A percentile compares a stretch with the other conserved stretches of the same genome.
These are phyloP conservation scores for Heliothis peltigera DNA, from an alignment of 2,888 invertebrate genomes.

Conservation along the genomic window DNA sequence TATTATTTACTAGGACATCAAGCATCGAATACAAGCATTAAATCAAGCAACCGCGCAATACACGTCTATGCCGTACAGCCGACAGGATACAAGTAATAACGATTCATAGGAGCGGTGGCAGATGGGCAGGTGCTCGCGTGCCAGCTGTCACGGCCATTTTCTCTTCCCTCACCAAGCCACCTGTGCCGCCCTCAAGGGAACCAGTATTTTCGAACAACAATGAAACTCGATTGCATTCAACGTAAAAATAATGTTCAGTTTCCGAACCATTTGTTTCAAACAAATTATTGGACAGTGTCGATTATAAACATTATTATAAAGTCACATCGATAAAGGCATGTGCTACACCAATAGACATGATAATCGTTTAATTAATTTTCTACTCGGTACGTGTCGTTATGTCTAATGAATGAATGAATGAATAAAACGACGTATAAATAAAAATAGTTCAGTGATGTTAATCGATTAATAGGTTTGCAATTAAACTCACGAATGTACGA, in stretches of 20 bases:
- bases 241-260: background rate
- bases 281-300: no score
- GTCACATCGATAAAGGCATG: background rate
- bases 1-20: background rate
- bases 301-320: background rate
- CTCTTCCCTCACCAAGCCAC: conserved; percentile 62
- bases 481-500: conserved; percentile 47
- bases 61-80: conserved; percentile 20
- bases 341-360: conserved; percentile 12
- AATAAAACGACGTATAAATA: conserved; percentile 24
- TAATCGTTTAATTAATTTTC: conserved; percentile 30
- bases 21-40: background rate
- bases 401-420: conserved; percentile 17
- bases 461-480: conserved; percentile 23
- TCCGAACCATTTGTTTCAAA: background rate
- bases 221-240: conserved; percentile 17
- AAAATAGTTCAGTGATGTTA: conserved; percentile 12
- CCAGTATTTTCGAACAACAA: conserved; percentile 33
- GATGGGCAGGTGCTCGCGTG: conserved; percentile 80
- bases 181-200: conserved; percentile 52
- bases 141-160: conserved; percentile 74
- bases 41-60: conserved; percentile 9
- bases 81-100: conserved; percentile 55
- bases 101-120: conserved; percentile 61
- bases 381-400: conserved; percentile 13